These are phyloP conservation scores for Dryoscopus gambensis DNA, from an alignment of 2,113 vertebrate species.

Conservation along the genomic window DNA sequence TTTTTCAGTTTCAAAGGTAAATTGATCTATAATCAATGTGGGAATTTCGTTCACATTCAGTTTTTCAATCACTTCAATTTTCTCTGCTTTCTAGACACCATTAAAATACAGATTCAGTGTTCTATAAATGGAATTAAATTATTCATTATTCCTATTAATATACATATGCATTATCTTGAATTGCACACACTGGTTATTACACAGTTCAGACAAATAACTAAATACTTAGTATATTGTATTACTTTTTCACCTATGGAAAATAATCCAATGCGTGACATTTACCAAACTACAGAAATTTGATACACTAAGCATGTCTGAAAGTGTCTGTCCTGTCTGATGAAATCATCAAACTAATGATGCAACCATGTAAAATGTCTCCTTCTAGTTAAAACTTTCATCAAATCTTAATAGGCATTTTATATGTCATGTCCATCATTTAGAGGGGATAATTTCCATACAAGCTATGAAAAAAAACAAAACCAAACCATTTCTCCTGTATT, in stretches of 20 bases:
- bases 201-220: neutral
- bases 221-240: neutral
- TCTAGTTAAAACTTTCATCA: conserved; percentile 33
- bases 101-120: neutral
- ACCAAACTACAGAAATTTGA: conserved; percentile 36
- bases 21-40: conserved; percentile 54
- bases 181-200: neutral
- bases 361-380: neutral
- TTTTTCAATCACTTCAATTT: conserved; percentile 36
- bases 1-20: conserved; percentile 35
- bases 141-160: conserved; percentile 59
- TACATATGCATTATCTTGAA: conserved; percentile 22
- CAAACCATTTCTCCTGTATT: neutral
- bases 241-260: conserved; percentile 29
- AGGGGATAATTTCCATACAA: neutral
- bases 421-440: neutral
- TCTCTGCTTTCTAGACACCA: conserved; percentile 16
- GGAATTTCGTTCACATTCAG: conserved; percentile 45
- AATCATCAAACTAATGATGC: conserved; percentile 34
- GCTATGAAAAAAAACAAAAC: neutral
- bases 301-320: conserved; percentile 4
- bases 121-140: conserved; percentile 13
- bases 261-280: neutral
- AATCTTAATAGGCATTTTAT: conserved; percentile 17
- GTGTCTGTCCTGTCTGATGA: neutral